A percentile compares a stretch with the other conserved stretches of the same genome.
Conservation (phyloP, 2,888 invertebrate genomes). For the Cepaea hortensis region DNA sequence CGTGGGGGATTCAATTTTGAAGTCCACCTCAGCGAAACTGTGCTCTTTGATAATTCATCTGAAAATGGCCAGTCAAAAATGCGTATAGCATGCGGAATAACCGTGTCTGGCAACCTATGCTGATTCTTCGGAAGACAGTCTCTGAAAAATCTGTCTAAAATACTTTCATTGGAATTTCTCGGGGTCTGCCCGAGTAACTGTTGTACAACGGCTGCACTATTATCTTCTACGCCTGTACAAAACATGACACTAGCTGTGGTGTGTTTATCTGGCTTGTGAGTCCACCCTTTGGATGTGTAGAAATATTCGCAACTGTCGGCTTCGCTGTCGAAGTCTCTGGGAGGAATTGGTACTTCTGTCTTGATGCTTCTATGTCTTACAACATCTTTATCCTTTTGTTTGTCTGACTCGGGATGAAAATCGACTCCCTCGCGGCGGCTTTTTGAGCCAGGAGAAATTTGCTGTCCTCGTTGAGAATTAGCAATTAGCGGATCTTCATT, state of each 20-base stretch:
- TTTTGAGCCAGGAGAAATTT: background rate
- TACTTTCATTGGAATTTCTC: background rate
- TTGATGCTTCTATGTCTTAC: background rate
- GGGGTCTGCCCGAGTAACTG: background rate
- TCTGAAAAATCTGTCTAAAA: conserved; percentile 14
- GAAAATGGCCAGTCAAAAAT: background rate
- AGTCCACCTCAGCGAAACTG: background rate
- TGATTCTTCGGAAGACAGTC: conserved; percentile 22
- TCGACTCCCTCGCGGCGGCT: no score
- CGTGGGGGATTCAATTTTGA: background rate
- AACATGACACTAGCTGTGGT: background rate
- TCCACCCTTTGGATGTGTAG: conserved; percentile 40
- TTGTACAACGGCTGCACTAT: background rate
- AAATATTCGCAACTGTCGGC: conserved; percentile 21
- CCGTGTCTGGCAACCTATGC: background rate
- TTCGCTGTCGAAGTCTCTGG: conserved; percentile 40
- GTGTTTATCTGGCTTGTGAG: background rate
- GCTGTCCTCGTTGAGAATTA: no score
- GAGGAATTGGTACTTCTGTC: conserved; percentile 21
- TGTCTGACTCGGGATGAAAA: background rate
- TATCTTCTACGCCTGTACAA: conserved; percentile 12
- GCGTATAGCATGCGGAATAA: background rate
- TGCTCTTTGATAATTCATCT: background rate
- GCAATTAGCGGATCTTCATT: background rate
- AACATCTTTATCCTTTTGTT: no score